phyloP scores from a whole-genome alignment of 2,888 invertebrate species.

The Melinaea marsaeus region DNA sequence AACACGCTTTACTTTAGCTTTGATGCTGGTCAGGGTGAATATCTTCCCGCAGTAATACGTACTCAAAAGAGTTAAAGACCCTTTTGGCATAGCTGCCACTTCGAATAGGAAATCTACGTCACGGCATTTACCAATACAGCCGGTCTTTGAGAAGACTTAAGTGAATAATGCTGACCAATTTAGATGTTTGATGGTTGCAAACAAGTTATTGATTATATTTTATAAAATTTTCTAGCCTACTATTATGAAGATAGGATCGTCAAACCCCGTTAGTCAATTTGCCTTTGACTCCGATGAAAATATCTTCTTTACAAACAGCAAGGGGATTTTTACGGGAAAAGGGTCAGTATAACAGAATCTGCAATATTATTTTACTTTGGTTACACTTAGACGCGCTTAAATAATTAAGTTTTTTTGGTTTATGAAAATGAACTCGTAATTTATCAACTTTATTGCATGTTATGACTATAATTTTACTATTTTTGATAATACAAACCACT shows the following conservation, averaged over 20 bases:
- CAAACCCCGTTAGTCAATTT: slow-evolving; percentile 53
- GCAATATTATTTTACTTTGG: no score
- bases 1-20: slow-evolving; percentile 64
- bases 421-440: no score
- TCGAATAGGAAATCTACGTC: slow-evolving; percentile 48
- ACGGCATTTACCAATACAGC: slow-evolving; percentile 62
- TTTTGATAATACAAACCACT: no score
- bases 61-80: slow-evolving; percentile 61
- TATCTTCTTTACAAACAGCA: slow-evolving; percentile 57
- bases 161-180: slow-evolving; percentile 46
- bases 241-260: slow-evolving; percentile 49
- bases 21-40: slow-evolving; percentile 61
- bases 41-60: slow-evolving; percentile 53
- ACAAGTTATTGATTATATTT: slow-evolving; percentile 54
- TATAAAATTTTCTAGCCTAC: slow-evolving; percentile 59
- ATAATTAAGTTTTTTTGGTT: no score
- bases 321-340: slow-evolving; percentile 45
- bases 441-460: no score
- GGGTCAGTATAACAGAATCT: no score
- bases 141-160: slow-evolving; percentile 42
- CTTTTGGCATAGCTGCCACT: slow-evolving; percentile 58
- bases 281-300: slow-evolving; percentile 54
- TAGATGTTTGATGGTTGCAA: slow-evolving; percentile 67
- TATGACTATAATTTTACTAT: no score
- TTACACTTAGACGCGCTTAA: no score